Base-by-base conservation (phyloP, 53 echinoderm and acorn worm species). In the Holothuria scabra region DNA sequence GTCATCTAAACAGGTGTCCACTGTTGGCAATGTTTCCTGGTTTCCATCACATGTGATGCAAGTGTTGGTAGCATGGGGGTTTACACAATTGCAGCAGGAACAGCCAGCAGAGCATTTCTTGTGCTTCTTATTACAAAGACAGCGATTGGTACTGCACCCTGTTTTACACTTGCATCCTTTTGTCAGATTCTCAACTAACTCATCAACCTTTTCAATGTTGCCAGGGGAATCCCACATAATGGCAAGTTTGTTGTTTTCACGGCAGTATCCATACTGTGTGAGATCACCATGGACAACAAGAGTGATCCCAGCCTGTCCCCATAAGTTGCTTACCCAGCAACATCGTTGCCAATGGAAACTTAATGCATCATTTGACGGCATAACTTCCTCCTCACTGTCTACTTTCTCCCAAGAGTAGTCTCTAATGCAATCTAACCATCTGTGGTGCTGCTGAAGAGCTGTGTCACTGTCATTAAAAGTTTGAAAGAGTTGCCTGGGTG, bases 291-390 rank as follows among this genome's bases (percentile, higher is more conserved):
- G 75, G 5, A 16, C 24, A 0, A 75, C 75, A 20, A 52, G 23
- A 1, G 13, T 2, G 0, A 21, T 6, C 52, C 49, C 75, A 38
- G 75, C 56, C 38, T 75, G 75, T 16, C 75, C 75, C 75, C 75
- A 75, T 2, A 75, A 23, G 61, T 81, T 11, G 13, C 13, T 12
- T 29, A 60, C 81, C 84, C 84, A 84, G 49, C 84, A 84, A 32
- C 46, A 28, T 2, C 84, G 46, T 26, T 67, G 55, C 84, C 84
- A 84, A 23, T 84, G 84, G 19, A 29, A 67, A 18, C 33, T 67
- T 7, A 84, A 52, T 8, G 84, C 84, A 41, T 66, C 84, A 67
- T 67, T 68, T 46, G 84, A 67, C 12, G 84, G 84, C 68, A 84
- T 68, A 13, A 66, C 66, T 28, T 84, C 67, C 52, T 84, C 84